Base-by-base conservation (phyloP, 2,113 vertebrate species). In the Phylloscopus whistleri region DNA sequence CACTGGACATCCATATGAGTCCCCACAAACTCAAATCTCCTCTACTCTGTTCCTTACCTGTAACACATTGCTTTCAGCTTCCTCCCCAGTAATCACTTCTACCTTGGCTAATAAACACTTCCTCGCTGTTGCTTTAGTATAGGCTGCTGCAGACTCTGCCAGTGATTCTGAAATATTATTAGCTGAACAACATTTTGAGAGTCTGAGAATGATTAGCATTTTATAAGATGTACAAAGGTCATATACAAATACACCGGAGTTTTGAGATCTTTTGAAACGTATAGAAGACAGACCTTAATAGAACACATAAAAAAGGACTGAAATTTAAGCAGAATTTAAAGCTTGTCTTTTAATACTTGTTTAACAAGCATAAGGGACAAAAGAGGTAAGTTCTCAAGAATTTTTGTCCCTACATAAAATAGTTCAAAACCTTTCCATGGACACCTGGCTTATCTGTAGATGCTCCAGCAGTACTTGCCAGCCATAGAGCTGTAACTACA, bases 121-220 rank as follows among this genome's bases (percentile, higher is more conserved):
- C 97, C 98, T 98, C 66, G 99, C 99, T 35, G 99, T 99, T 52
- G 99, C 99, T 98, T 99, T 99, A 95, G 99, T 99, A 95, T 99
- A 99, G 48, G 99, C 99, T 59, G 99, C 99, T 31, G 99, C 99
- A 22, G 99, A 99, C 95, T 99, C 99, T 24, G 98, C 99, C 98
- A 99, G 98, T 35, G 99, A 99, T 96, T 99, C 99, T 31, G 98
- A 98, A 97, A 99, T 97, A 53, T 98, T 98, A 97, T 98, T 98
- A 90, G 97, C 98, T 98, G 96, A 52, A 96, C 67, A 90, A 92
- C 77, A 94, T 23, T 74, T 92, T 74, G 74, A 91, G 60, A 87
- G 91, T 48, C 90, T 88, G 86, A 70, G 35, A 60, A 86, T 43
- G 37, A 78, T 67, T 43, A 78, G 70, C n/a, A 76, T 26, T 62